Base-by-base conservation (phyloP, 1,140 invertebrate genomes). In the Ceratitis capitata region DNA sequence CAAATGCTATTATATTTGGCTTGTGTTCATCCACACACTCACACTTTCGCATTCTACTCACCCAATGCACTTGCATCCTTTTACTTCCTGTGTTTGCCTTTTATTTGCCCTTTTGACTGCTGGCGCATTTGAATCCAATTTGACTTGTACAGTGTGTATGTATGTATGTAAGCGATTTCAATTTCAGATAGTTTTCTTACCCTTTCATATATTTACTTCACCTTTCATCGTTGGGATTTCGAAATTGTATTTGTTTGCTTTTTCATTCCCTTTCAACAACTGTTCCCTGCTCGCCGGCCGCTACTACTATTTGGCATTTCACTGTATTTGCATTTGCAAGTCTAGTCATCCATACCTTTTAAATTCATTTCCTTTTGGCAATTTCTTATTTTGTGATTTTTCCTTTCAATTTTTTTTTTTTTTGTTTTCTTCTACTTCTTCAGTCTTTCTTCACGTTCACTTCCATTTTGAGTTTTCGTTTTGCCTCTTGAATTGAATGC, bases 101-200 rank as follows among this genome's bases (percentile, higher is more conserved):
- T 42, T 78, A 78, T 78, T 78, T 78, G 69, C 42, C 69, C 69
- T 78, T 78, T 78, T 78, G 39, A 78, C 69, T 78, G 69, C 69
- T 16, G n/a, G 39, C n/a, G 39, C 69, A 45, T 78, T 78, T 42
- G 69, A 78, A 78, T 78, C 69, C 69, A 78, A 78, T 78, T 78
- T 78, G 69, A 78, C 69, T 78, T 78, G 35, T 78, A n/a, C n/a
- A n/a, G n/a, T n/a, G n/a, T n/a, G n/a, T n/a, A n/a, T n/a, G n/a
- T n/a, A n/a, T n/a, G n/a, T n/a, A 35, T 58, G 26, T 53, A 32
- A 14, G 53, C 47, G 82, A 83, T 83, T 83, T 83, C 53, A 83
- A 83, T 83, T 83, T 83, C 29, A 83, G 82, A 83, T 83, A 83
- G 82, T 83, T 83, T 83, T 83, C 82, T 83, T 58, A 83, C 51